phyloP scores from a whole-genome alignment of 2,888 invertebrate species.

The Rambutsinella grinnellia region DNA sequence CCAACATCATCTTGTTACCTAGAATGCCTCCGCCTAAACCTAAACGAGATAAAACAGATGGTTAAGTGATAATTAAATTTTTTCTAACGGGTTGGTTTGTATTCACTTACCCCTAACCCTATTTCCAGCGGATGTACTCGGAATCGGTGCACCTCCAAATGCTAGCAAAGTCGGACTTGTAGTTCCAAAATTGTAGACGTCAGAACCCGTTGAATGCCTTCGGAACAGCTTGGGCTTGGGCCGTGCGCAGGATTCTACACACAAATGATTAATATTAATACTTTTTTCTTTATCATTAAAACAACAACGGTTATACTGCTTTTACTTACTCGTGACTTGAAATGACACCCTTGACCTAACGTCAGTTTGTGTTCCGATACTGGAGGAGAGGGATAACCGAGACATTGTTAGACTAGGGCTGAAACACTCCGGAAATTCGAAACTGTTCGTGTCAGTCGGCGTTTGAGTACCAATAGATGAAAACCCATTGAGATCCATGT shows the following conservation, averaged over 20 bases:
- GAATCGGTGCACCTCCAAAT: constrained; percentile 1
- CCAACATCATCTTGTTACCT: too few relatives aligned
- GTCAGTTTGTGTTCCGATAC: constrained; percentile 34
- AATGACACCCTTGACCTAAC: background rate
- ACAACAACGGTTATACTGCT: background rate
- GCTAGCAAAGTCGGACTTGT: constrained; percentile 21
- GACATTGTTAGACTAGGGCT: constrained; percentile 14
- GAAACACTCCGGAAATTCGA: constrained; percentile 46
- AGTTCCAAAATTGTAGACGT: constrained; percentile 25
- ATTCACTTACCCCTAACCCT: too few relatives aligned
- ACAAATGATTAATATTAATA: constrained; percentile 2
- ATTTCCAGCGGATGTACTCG: too few relatives aligned
- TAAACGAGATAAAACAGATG: too few relatives aligned
- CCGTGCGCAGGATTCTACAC: background rate
- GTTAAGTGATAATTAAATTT: too few relatives aligned
- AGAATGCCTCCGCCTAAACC: too few relatives aligned
- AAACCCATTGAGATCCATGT: constrained; percentile 22
- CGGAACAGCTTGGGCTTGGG: constrained; percentile 14
- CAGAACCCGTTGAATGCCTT: constrained; percentile 38
- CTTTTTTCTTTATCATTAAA: background rate
- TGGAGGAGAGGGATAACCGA: constrained; percentile 9
- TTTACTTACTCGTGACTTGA: constrained; percentile 12
- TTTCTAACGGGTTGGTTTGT: too few relatives aligned
- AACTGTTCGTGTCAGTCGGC: constrained; percentile 32
- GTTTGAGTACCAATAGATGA: constrained; percentile 45